Evolutionary conservation across 2,797 vertebrate species (phyloP).

Genomic region (Eremophila alpestris): DNA sequence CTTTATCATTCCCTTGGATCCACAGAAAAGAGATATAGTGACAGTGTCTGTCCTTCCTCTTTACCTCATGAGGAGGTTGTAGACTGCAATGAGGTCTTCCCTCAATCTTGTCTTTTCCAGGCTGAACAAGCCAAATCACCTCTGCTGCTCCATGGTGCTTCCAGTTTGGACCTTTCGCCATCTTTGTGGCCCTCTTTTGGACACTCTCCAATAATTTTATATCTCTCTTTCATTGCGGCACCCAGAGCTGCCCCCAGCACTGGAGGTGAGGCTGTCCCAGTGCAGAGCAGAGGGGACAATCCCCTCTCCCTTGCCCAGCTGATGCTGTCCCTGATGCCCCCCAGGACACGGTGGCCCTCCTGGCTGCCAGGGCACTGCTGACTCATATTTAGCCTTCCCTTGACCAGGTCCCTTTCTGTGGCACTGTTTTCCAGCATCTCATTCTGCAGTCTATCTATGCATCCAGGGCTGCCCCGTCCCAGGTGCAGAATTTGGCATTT

Average conservation of each 20-base stretch:
- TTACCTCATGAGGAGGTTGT: not conserved
- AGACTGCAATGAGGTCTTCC: not conserved
- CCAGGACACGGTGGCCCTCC: rapidly evolving
- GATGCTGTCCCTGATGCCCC: not conserved
- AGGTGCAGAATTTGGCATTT: not conserved
- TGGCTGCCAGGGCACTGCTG: not conserved
- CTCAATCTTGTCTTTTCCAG: not conserved
- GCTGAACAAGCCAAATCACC: too few species aligned
- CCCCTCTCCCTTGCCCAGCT: rapidly evolving
- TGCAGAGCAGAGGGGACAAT: not conserved
- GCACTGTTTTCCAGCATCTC: not conserved
- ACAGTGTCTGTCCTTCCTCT: not conserved
- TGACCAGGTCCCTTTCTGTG: not conserved
- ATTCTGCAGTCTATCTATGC: not conserved
- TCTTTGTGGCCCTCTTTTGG: not conserved
- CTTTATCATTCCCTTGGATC: not conserved
- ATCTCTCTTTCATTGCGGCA: rapidly evolving
- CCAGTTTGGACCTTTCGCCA: not conserved
- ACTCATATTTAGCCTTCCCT: rapidly evolving
- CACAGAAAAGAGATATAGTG: not conserved
- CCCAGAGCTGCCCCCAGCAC: not conserved
- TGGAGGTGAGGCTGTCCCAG: rapidly evolving
- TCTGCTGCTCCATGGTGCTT: not conserved
- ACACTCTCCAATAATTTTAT: rapidly evolving
- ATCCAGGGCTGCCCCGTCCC: not conserved